Conservation (phyloP, 1,140 invertebrate genomes). For the Aphelinus atriplicis region DNA sequence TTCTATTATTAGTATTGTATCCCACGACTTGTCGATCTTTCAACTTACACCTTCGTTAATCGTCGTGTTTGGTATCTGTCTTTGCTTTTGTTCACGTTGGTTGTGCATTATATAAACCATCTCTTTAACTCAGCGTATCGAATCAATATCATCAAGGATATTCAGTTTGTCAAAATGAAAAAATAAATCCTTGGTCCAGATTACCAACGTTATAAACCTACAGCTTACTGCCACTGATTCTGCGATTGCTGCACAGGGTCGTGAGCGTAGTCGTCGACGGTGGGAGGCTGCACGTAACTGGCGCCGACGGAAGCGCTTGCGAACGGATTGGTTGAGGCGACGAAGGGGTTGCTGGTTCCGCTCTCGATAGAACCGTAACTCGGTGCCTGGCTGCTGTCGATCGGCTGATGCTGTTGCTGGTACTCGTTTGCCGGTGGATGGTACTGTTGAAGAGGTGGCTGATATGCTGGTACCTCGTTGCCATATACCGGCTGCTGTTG, state of each 20-base stretch:
- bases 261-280: conserved; percentile 58
- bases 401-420: conserved; percentile 44
- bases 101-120: no score
- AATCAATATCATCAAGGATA: no score
- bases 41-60: no score
- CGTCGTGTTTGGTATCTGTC: no score
- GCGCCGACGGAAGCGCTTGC: conserved; percentile 52
- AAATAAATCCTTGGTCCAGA: conserved; percentile 19
- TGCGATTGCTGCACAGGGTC: conserved; percentile 56
- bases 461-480: not conserved
- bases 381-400: conserved; percentile 45
- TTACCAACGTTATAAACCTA: conserved; percentile 17
- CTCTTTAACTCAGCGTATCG: no score
- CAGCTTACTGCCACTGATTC: conserved; percentile 54
- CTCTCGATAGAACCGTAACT: conserved; percentile 61
- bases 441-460: conserved; percentile 17
- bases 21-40: no score
- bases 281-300: conserved; percentile 57
- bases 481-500: not conserved
- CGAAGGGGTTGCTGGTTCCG: conserved; percentile 59
- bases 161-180: not conserved
- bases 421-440: conserved; percentile 42
- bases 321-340: conserved; percentile 60
- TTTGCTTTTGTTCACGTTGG: no score
- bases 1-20: no score